Conservation (phyloP, 2,113 vertebrate genomes). For the Pseudois nayaur region DNA sequence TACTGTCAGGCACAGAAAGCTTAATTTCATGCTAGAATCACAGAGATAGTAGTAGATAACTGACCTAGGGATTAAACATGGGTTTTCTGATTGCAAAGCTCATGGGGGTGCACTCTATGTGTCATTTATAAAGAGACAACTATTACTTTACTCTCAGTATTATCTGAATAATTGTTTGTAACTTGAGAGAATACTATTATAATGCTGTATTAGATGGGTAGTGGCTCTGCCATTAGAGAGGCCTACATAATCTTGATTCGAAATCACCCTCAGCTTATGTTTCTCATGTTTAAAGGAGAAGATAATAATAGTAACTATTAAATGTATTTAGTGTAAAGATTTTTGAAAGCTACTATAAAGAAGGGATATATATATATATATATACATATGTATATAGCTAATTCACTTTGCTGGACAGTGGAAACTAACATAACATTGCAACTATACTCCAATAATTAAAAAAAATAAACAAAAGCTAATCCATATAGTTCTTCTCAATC, state of each 20-base stretch:
- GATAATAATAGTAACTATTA: neutral
- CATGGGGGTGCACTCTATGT: accelerated
- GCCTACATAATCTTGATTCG: neutral
- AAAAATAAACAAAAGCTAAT: neutral
- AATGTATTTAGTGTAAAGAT: neutral
- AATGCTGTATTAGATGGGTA: neutral
- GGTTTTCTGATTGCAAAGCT: neutral
- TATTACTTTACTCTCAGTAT: neutral
- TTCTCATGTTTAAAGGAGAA: neutral
- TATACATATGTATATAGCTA: no score
- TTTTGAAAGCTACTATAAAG: neutral
- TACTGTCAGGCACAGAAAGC: neutral
- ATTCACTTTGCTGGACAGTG: neutral
- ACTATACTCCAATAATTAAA: neutral
- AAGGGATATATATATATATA: neutral
- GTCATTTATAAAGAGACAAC: neutral
- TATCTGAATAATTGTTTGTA: neutral
- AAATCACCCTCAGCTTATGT: neutral
- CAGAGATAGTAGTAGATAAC: neutral
- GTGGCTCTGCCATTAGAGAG: neutral
- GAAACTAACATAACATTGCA: neutral
- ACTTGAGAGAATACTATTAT: neutral
- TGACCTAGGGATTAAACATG: neutral
- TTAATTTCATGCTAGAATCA: neutral
- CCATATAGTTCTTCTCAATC: neutral